Evolutionary conservation across 2,888 invertebrate species (phyloP), one percentile per base, ranked within the genome.

Genomic region (Acrocera orbiculus): DNA sequence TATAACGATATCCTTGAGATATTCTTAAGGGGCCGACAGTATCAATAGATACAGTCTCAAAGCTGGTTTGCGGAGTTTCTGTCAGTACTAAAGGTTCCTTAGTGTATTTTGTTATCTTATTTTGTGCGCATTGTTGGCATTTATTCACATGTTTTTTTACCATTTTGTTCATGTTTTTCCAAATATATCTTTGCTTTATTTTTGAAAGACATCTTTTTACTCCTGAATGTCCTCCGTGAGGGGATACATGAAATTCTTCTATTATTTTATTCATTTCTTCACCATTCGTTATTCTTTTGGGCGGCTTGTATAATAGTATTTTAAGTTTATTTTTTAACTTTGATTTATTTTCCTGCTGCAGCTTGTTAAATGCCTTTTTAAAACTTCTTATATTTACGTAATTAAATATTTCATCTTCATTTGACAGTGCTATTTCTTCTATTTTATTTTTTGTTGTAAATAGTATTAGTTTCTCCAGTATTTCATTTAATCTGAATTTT

Each of bases 121-220:
- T 41, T 16, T 25, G 8, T 13, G 8, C 8, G 14, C 40, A 43
- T 26, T 8, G n/a, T 28, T 38, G 17, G 19, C 40, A 40, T 15
- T 31, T 28, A 17, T 30, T 38, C 23, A 41, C 25, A 33, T 32
- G 26, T 28, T 32, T 30, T 16, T 36, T 38, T 16, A 41, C 32
- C 37, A 41, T 36, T 26, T 38, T 35, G 6, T 20, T 31, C 34
- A 39, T 32, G 32, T 37, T 39, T 26, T 34, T 39, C 38, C 36
- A 40, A 20, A 16, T 25, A 11, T 11, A 36, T 9, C 22, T 34
- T 32, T 40, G 39, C 27, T 35, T 40, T n/a, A 36, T 25, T 31
- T 38, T 38, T n/a, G 16, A 8, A 3, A 30, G 20, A 1, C 34
- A 39, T 23, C 31, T 37, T 29, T 33, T 32, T 3, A 36, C 22